Evolutionary conservation across 2,113 vertebrate genomes (phyloP).

Genomic region (Scalopus aquaticus): DNA sequence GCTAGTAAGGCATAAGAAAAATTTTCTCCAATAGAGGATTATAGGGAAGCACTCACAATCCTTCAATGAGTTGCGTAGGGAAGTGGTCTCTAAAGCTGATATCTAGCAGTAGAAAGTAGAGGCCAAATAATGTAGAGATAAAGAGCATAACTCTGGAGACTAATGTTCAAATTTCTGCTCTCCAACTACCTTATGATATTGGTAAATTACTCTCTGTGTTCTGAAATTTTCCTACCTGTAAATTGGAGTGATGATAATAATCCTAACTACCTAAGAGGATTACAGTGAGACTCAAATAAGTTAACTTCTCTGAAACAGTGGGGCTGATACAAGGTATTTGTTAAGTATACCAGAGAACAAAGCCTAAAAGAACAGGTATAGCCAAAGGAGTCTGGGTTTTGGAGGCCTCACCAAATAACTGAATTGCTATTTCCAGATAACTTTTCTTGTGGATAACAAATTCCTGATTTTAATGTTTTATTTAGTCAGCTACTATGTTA

Average conservation of each 20-base stretch:
- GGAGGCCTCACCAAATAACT: neutral
- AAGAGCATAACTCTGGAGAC: neutral
- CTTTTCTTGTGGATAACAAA: neutral
- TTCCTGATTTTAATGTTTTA: neutral
- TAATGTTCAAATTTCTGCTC: neutral
- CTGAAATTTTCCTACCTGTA: neutral
- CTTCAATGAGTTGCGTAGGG: neutral
- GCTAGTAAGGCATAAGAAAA: neutral
- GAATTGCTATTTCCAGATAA: neutral
- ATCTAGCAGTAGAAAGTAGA: neutral
- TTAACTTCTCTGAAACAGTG: neutral
- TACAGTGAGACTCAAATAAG: neutral
- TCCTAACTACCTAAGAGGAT: neutral
- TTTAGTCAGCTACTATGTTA: neutral
- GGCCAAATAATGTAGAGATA: neutral
- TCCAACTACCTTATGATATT: neutral
- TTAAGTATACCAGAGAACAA: neutral
- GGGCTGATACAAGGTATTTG: neutral
- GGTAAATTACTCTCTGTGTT: neutral
- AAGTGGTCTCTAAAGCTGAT: neutral
- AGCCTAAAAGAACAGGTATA: neutral
- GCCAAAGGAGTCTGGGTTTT: neutral
- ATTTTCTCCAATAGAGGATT: neutral
- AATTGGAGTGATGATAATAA: neutral
- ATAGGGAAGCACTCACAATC: neutral